phyloP scores from a whole-genome alignment of 2,888 invertebrate genomes.

The Thyatira batis region DNA sequence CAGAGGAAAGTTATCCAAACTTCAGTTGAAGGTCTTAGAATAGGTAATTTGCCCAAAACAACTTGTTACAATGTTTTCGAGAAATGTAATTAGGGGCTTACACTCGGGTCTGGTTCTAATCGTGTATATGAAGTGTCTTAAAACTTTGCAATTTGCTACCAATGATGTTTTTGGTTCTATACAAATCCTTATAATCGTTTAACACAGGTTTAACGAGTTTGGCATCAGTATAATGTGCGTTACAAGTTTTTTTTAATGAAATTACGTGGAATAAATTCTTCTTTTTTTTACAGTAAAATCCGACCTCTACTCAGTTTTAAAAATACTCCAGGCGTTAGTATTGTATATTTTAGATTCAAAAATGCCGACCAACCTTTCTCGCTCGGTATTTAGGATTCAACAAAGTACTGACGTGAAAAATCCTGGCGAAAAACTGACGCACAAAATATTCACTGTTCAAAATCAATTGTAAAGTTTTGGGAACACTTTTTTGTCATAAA shows the following conservation, averaged over 20 bases:
- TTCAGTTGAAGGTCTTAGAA: neutral
- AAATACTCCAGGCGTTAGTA: no score
- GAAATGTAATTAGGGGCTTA: neutral
- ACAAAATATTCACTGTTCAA: neutral
- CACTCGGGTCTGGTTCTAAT: neutral
- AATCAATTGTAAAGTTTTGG: neutral
- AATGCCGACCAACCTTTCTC: no score
- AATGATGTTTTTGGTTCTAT: no score
- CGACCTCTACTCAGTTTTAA: no score
- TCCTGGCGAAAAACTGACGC: neutral
- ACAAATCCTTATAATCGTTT: no score
- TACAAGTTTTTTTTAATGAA: no score
- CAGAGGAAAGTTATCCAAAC: neutral
- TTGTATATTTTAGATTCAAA: no score
- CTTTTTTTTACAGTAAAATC: no score
- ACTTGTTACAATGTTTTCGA: neutral
- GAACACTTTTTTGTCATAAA: neutral
- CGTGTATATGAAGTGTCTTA: neutral
- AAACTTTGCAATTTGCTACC: neutral
- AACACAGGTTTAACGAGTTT: no score
- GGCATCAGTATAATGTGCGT: no score
- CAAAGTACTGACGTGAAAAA: neutral
- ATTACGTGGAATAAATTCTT: no score
- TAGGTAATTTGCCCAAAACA: neutral
- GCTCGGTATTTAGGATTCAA: neutral